These are phyloP conservation scores for Tupaia tana DNA, from an alignment of 2,113 vertebrate species.

Conservation along the genomic window DNA sequence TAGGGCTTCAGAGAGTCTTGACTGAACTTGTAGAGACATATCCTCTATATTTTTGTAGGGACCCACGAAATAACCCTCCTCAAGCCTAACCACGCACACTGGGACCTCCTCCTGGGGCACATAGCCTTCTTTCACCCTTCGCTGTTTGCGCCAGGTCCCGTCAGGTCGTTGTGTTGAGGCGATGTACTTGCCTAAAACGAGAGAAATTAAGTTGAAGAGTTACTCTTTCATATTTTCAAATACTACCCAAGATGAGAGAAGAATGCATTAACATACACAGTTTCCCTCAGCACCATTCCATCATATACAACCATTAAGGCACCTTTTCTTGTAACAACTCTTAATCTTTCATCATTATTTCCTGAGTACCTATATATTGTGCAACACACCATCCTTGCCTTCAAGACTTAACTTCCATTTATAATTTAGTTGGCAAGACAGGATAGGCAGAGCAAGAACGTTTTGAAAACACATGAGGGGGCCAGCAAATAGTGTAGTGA, in stretches of 20 bases:
- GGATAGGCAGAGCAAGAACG: background rate
- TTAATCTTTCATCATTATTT: background rate
- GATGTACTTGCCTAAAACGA: constrained; percentile 93
- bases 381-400: background rate
- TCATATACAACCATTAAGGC: background rate
- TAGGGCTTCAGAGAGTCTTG: background rate
- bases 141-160: constrained; percentile 96
- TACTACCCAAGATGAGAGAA: constrained; percentile 22
- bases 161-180: constrained; percentile 96
- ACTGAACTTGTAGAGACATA: background rate
- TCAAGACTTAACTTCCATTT: background rate
- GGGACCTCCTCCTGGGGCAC: constrained; percentile 97
- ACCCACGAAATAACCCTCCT: background rate
- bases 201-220: constrained; percentile 30
- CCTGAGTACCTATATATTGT: background rate
- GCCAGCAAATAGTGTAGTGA: background rate
- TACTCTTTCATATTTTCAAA: constrained; percentile 39
- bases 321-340: background rate
- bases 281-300: background rate
- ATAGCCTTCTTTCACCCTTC: constrained; percentile 95
- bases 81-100: constrained; percentile 89
- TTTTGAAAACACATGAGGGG: background rate
- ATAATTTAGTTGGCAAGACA: constrained; percentile 12
- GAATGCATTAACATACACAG: background rate
- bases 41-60: background rate